A percentile compares a stretch with the other conserved stretches of the same genome.
Conservation (phyloP, 2,113 vertebrate species). For the Trichechus manatus region DNA sequence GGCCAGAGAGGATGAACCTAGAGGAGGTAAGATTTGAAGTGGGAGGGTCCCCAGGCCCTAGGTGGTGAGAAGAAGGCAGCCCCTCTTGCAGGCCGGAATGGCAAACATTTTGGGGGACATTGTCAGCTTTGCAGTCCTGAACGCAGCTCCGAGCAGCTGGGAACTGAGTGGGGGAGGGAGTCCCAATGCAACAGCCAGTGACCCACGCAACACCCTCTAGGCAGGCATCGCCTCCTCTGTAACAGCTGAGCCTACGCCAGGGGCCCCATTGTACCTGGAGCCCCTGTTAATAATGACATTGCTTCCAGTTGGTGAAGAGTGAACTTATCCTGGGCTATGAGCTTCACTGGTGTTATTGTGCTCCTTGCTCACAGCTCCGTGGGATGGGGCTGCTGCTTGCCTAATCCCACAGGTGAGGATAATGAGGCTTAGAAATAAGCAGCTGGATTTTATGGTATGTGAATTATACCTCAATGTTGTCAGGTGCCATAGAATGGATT, state of each 20-base stretch:
- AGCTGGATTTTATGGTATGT: not conserved
- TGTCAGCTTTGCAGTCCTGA: not conserved
- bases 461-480: not conserved
- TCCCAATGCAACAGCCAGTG: not conserved
- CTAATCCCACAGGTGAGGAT: not conserved
- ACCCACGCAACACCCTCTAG: accelerated
- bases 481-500: not conserved
- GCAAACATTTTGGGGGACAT: accelerated
- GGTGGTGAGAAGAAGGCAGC: not conserved
- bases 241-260: not conserved
- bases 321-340: not conserved
- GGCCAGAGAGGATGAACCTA: accelerated
- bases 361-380: accelerated
- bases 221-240: too few relatives aligned
- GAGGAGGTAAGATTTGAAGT: accelerated
- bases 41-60: not conserved
- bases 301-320: accelerated
- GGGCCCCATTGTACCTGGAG: accelerated
- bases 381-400: not conserved
- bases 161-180: accelerated
- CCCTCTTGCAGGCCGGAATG: too few relatives aligned
- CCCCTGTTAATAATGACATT: accelerated
- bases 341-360: accelerated
- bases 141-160: not conserved
- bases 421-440: not conserved